Evolutionary conservation across 2,888 invertebrate species (phyloP), one percentile per base, ranked within the genome.

Genomic region (Sphaerolaimus hirsutus): DNA sequence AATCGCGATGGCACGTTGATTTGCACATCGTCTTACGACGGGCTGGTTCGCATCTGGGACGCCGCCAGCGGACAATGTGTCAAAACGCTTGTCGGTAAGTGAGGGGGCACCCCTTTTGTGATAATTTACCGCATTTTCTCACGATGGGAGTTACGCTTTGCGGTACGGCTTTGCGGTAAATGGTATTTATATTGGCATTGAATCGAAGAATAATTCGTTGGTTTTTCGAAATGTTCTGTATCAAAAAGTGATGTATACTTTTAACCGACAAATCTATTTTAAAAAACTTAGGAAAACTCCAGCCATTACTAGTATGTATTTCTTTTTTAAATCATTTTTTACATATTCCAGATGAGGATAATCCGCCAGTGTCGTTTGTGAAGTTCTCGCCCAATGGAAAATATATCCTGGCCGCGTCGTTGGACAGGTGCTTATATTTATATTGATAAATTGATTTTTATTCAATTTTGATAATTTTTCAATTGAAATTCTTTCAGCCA

Each of bases 301-400:
- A n/a, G n/a, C n/a, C n/a, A n/a, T n/a, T n/a, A n/a, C n/a, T n/a
- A n/a, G n/a, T n/a, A n/a, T n/a, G n/a, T n/a, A 23, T 25, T 23
- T 12, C n/a, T 22, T 14, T 21, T 36, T 19, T 38, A 10, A 17
- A 14, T 14, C 19, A 7, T 7, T 14, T 38, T 7, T 24, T 38
- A 23, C 47, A 48, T 41, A 44, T 52, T 58, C 38, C 55, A 70
- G 97, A 99, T 64, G 91, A 97, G 64, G 93, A 99, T 63, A 99
- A 99, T 69, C 93, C 93, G 12, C 97, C 97, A 0, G 97, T 97
- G 12, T 93, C 97, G 7, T 97, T 93, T 69, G 97, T 93, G 0
- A 97, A 97, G 67, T 97, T 99, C 69, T 97, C 93, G 43, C 97
- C 97, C 0, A 97, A 97, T 67, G 97, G 97, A 58, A 99, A 97